Evolutionary conservation across 2,888 invertebrate species (phyloP), one percentile per base, ranked within the genome.

Genomic region (Coronaproctus castanopsis): DNA sequence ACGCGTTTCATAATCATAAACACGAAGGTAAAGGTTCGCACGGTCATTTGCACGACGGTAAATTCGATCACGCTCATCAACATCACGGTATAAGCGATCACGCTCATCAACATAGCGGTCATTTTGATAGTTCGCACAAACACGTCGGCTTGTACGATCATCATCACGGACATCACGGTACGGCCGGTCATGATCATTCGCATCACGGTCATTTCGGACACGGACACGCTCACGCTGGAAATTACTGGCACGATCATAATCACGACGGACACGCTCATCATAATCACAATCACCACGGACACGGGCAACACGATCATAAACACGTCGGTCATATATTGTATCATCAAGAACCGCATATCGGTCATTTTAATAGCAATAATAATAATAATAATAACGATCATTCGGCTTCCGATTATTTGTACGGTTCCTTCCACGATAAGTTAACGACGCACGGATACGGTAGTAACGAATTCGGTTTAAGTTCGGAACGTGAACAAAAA

Each of bases 21-120:
- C 77, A 77, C 61, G 74, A 74, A 67, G 70, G 72, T 57, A 76
- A 73, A 57, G 72, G 73, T 62, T 68, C 74, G 69, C 64, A 70
- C 18, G 71, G 71, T 1, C 71, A 74, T 61, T 73, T 75, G 65
- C 72, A 74, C 3, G 68, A 72, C 3, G 72, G 73, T 2, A 69
- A 75, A 23, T 68, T 69, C 1, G 73, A 62, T 18, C 65, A 65
- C 59, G 58, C 55, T 1, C 63, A 65, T 56, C 52, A 52, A 8
- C 62, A 62, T 52, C 51, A 57, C 18, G 62, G 62, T 1, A 58
- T 59, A 57, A 58, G 59, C 1, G 59, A 60, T 53, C 65, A 65
- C 52, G 49, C 20, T 2, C 65, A 65, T 59, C 58, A 63, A 24
- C 65, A 65, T 52, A 59, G 62, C 22, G 65, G 64, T 2, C 52